phyloP scores from a whole-genome alignment of 2,113 vertebrate species.

The Pristiophorus japonicus region DNA sequence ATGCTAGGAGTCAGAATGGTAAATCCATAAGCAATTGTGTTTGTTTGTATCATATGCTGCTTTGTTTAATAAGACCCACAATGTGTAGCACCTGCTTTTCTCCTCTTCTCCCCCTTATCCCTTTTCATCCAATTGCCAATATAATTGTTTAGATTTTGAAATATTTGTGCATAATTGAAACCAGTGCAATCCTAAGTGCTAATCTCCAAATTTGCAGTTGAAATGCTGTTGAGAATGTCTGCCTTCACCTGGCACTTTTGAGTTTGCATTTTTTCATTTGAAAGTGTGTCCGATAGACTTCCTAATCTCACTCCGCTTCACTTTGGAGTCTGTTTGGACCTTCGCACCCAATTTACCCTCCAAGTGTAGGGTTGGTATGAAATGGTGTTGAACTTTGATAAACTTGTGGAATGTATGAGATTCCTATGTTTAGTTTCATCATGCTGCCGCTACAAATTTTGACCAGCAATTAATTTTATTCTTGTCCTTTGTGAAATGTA shows the following conservation, averaged over 20 bases:
- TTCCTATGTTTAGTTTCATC: not conserved
- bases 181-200: not conserved
- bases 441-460: not conserved
- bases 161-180: not conserved
- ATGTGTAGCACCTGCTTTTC: not conserved
- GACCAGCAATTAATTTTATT: not conserved
- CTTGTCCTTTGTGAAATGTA: not conserved
- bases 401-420: not conserved
- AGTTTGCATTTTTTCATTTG: not conserved
- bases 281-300: not conserved
- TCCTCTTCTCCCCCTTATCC: not conserved
- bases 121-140: not conserved
- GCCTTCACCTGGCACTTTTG: not conserved
- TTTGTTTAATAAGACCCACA: constrained; percentile 4
- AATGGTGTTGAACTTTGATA: not conserved
- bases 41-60: not conserved
- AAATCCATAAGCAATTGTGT: not conserved
- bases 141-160: not conserved
- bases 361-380: not conserved
- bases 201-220: not conserved
- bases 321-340: not conserved
- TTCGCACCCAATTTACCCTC: not conserved
- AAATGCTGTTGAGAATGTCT: not conserved
- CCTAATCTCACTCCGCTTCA: not conserved
- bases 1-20: not conserved